Evolutionary conservation across 2,888 invertebrate genomes (phyloP), one percentile per base, ranked within the genome.

Genomic region (Gastracanthus pulcherrimus): DNA sequence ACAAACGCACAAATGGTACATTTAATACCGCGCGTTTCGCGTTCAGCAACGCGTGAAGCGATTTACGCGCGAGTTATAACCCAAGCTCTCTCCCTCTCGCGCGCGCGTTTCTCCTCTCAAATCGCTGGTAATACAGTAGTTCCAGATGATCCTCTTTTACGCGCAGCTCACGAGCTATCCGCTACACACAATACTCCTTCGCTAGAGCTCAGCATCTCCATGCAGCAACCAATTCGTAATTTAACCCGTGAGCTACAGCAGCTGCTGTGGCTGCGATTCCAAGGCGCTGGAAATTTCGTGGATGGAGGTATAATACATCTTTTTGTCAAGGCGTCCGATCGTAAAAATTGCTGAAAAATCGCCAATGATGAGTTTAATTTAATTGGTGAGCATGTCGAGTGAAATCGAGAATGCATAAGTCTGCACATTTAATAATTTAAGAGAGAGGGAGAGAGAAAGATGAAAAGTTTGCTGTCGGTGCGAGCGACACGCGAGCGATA

Each of bases 141-240:
- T 55, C 51, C n/a, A 55, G 23, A 11, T 23, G 26, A 51, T 9
- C 26, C 51, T 51, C 51, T n/a, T 48, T 48, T 19, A 19, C 48
- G 19, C 19, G 48, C n/a, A n/a, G n/a, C n/a, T n/a, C n/a, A n/a
- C n/a, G n/a, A n/a, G n/a, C n/a, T n/a, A n/a, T n/a, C n/a, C n/a
- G n/a, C n/a, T n/a, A n/a, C n/a, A n/a, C n/a, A n/a, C n/a, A n/a
- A n/a, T n/a, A n/a, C n/a, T n/a, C n/a, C n/a, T n/a, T n/a, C n/a
- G n/a, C n/a, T n/a, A n/a, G n/a, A n/a, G n/a, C n/a, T n/a, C n/a
- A n/a, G n/a, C n/a, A n/a, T n/a, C n/a, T n/a, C n/a, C n/a, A n/a
- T n/a, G n/a, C n/a, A n/a, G n/a, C n/a, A n/a, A n/a, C n/a, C n/a
- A 85, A 85, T 86, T 85, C 84, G 83, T 84, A 87, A 87, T 87